Percentiles rank a stretch among this genome's conserved stretches.
These are phyloP conservation scores for Euplagia quadripunctaria DNA, from an alignment of 2,888 invertebrate species.

Conservation along the genomic window DNA sequence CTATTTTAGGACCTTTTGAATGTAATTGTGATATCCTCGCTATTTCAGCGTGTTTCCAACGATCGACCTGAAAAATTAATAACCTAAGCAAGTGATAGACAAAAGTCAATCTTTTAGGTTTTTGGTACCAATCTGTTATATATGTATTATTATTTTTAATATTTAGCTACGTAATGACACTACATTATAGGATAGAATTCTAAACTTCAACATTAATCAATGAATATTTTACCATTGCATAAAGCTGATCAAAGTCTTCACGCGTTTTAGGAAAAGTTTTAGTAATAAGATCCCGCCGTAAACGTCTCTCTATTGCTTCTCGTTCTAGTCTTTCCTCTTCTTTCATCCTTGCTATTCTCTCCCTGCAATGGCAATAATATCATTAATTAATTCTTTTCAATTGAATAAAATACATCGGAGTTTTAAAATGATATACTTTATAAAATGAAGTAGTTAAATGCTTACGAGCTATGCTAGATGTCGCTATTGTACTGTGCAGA, in stretches of 20 bases:
- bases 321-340: constrained; percentile 85
- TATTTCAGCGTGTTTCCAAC: constrained; percentile 90
- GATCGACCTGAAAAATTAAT: constrained; percentile 82
- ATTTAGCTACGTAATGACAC: not conserved
- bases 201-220: not conserved
- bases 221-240: constrained; percentile 83
- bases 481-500: too few species aligned
- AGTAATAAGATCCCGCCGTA: constrained; percentile 87
- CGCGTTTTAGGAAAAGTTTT: constrained; percentile 91
- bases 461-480: too few species aligned
- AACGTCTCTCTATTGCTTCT: constrained; percentile 84
- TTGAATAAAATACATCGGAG: too few species aligned
- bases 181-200: not conserved
- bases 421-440: too few species aligned
- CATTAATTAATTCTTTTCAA: not conserved
- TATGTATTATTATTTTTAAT: not conserved
- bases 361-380: constrained; percentile 56
- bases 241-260: constrained; percentile 92
- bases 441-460: too few species aligned
- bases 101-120: not conserved
- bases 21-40: constrained; percentile 88
- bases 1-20: constrained; percentile 90
- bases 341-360: constrained; percentile 80
- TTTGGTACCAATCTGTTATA: not conserved
- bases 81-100: not conserved